Base-by-base conservation (phyloP, 2,888 invertebrate genomes). In the Heteromyza rotundicornis region DNA sequence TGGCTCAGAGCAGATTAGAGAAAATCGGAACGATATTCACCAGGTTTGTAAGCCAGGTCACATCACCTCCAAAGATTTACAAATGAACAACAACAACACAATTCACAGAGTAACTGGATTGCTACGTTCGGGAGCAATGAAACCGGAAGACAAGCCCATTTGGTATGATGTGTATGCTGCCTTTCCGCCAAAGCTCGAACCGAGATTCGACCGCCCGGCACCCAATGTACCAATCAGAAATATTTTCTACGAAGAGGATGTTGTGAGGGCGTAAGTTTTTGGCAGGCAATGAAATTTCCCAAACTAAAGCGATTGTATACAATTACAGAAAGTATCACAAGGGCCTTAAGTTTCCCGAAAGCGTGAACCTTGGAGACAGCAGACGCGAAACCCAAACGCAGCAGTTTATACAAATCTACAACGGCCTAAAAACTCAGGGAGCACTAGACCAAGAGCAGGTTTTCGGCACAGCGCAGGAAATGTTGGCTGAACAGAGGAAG, bases 81-180 rank as follows among this genome's bases (percentile, higher is more conserved):
- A n/a, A n/a, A n/a, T n/a, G n/a, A n/a, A n/a, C n/a, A n/a, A n/a
- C n/a, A n/a, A n/a, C n/a, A 59, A 5, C 12, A 2, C 1, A 51
- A 61, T 36, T 54, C 10, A 16, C 40, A 75, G 96, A 80, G 86
- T 91, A 1, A 87, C 88, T 70, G 94, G 95, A 3, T 85, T 98
- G 35, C 79, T 98, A 14, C 87, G 89, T 63, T 87, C 92, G 20
- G 92, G 92, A 53, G 95, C 92, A 2, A 85, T 96, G 81, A 90
- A 88, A 77, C 85, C 88, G 60, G 90, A 91, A 69, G 95, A 97
- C 73, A 87, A 91, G 67, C 98, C 98, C 0, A 64, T 98, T 10
- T 98, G 98, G 98, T 95, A 91, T 79, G 92, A 95, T 78, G 85
- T 98, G 20, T 98, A 96, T 80, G 89, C 89, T 82, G 89, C 92